Conservation (phyloP, 2,888 invertebrate genomes). For the Lasioglossum zephyrum region DNA sequence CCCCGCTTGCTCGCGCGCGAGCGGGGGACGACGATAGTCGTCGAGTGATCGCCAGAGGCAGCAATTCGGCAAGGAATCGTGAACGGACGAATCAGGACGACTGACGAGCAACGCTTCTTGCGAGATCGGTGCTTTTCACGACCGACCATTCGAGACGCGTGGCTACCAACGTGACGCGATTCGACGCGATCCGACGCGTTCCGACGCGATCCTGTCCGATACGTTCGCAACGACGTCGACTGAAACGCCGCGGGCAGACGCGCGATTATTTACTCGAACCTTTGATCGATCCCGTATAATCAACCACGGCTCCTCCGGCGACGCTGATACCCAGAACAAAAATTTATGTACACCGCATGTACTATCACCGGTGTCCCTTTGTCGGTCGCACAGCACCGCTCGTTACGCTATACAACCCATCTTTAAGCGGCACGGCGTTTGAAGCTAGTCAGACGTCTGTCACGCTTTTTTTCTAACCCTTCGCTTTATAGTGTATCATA, state of each 20-base stretch:
- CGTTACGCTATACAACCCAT: background rate
- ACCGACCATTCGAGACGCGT: background rate
- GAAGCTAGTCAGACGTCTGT: no score
- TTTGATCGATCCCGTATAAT: constrained; percentile 35
- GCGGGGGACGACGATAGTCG: constrained; percentile 1
- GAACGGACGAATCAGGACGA: constrained; percentile 21
- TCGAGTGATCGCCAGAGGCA: constrained; percentile 47
- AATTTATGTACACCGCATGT: background rate
- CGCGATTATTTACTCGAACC: constrained; percentile 32
- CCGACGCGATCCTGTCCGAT: background rate
- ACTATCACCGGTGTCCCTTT: background rate
- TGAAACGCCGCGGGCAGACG: constrained; percentile 34
- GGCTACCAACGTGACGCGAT: background rate
- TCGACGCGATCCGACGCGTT: background rate
- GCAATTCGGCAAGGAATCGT: constrained; percentile 46
- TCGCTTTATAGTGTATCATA: no score
- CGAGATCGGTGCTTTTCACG: constrained; percentile 28
- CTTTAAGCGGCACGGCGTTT: no score
- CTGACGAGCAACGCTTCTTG: constrained; percentile 29
- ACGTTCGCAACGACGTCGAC: background rate
- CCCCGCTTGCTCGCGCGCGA: background rate
- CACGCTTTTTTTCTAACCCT: no score
- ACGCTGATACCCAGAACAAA: background rate
- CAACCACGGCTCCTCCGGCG: background rate
- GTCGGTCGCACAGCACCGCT: background rate